Evolutionary conservation across 2,113 vertebrate genomes (phyloP).

Genomic region (Catharus minimus): DNA sequence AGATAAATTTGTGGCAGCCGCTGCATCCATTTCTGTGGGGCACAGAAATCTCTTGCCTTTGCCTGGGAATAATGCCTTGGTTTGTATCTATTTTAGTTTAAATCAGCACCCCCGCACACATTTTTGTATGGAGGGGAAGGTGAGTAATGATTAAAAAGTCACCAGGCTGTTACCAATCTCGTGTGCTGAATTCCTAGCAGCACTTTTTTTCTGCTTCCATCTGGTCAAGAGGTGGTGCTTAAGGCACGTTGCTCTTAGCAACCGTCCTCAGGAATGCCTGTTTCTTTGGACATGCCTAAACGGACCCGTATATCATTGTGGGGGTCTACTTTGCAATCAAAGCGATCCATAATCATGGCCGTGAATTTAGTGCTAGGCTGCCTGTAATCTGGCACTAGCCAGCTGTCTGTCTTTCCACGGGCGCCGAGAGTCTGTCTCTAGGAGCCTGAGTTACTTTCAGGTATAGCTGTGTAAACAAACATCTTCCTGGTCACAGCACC

Average conservation of each 20-base stretch:
- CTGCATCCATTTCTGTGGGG: neutral
- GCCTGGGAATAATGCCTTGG: neutral
- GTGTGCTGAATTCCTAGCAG: constrained; percentile 34
- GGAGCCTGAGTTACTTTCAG: neutral
- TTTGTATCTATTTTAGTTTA: neutral
- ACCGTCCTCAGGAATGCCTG: constrained; percentile 75
- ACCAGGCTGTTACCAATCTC: constrained; percentile 14
- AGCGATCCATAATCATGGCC: neutral
- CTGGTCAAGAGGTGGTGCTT: constrained; percentile 73
- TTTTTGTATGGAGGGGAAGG: neutral
- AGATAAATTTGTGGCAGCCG: neutral
- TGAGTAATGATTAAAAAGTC: constrained; percentile 38
- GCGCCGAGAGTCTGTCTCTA: neutral
- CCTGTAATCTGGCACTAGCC: neutral
- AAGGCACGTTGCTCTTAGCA: constrained; percentile 83
- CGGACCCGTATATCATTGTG: neutral
- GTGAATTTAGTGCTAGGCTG: neutral
- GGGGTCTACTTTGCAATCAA: neutral
- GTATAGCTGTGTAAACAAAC: neutral
- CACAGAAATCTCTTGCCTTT: neutral
- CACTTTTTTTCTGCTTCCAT: constrained; percentile 40
- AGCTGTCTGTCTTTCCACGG: neutral
- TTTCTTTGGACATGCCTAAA: constrained; percentile 65
- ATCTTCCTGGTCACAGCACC: neutral
- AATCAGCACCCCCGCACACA: neutral